Percentiles rank a stretch among this genome's conserved stretches.
phyloP scores from a whole-genome alignment of 1,140 invertebrate species.

The Drosophila nebulosa region DNA sequence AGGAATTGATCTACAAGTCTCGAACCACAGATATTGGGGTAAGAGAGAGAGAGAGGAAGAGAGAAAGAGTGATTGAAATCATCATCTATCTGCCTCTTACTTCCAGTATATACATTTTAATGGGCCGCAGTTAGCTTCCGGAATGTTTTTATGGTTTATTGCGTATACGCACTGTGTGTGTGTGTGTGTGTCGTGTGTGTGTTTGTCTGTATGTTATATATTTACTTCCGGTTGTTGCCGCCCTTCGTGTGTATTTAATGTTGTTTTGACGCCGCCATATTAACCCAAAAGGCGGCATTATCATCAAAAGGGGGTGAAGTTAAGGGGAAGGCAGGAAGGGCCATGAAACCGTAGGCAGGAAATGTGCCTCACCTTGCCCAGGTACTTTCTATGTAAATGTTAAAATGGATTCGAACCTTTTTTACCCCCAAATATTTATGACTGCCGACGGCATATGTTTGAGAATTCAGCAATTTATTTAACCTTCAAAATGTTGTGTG shows the following conservation, averaged over 20 bases:
- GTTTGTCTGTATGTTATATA: conserved; percentile 46
- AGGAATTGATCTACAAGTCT: not conserved
- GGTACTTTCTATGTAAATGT: conserved; percentile 78
- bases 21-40: not conserved
- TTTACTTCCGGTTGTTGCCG: conserved; percentile 59
- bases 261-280: conserved; percentile 78
- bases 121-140: not conserved
- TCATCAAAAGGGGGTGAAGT: not conserved
- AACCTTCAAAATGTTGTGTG: conserved; percentile 61
- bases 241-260: conserved; percentile 65
- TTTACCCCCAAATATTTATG: conserved; percentile 71
- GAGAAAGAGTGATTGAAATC: not conserved
- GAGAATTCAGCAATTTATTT: conserved; percentile 63
- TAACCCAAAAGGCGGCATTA: conserved; percentile 60
- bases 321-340: not conserved
- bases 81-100: too few relatives aligned
- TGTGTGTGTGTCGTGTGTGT: conserved; percentile 19
- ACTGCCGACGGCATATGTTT: conserved; percentile 66
- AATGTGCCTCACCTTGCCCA: conserved; percentile 66
- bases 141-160: conserved; percentile 64
- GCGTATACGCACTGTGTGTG: conserved; percentile 65
- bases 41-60: not conserved
- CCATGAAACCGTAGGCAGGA: conserved; percentile 58
- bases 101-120: not conserved
- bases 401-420: conserved; percentile 70